Evolutionary conservation across 2,113 vertebrate species (phyloP), one percentile per base, ranked within the genome.

Genomic region (Gnathonemus longibarbis): DNA sequence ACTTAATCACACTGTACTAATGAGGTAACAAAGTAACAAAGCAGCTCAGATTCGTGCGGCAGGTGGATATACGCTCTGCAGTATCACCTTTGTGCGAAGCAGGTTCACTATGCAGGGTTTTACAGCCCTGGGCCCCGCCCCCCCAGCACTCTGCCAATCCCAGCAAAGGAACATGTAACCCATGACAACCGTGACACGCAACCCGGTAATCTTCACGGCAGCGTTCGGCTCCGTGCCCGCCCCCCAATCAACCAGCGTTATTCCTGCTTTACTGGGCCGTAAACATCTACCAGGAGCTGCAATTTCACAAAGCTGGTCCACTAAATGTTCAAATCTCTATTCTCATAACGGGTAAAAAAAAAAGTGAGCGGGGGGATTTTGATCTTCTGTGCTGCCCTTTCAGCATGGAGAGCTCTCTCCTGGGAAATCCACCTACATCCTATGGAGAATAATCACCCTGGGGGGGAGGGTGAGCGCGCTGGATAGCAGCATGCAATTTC

Each of bases 251-350:
- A 89, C 49, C 80, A 46, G 45, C 42, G 5, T 58, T 62, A 89
- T 89, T 83, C 83, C 52, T 48, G n/a, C 80, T 66, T 45, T 58
- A 84, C 49, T 50, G 88, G 89, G 58, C 88, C 45, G 91, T 87
- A 91, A 91, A 91, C 62, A 92, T 92, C 90, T 90, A 93, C 89
- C 91, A 89, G 89, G 89, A 88, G 90, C 89, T 89, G 92, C 90
- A 90, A 88, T 88, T 87, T 89, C 87, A 88, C 90, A 77, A 90
- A 91, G 84, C 90, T 86, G 89, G 92, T 92, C 91, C 91, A 90
- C 90, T 89, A 90, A 84, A 84, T 80, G 91, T 85, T 86, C 89
- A 88, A 53, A 89, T 77, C 89, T 80, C 90, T 89, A 88, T 91
- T 84, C 90, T 88, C 70, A 87, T 66, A 84, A 89, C 77, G 89